Base-by-base conservation (phyloP, 1,140 invertebrate genomes). In the Aphelinus certus region DNA sequence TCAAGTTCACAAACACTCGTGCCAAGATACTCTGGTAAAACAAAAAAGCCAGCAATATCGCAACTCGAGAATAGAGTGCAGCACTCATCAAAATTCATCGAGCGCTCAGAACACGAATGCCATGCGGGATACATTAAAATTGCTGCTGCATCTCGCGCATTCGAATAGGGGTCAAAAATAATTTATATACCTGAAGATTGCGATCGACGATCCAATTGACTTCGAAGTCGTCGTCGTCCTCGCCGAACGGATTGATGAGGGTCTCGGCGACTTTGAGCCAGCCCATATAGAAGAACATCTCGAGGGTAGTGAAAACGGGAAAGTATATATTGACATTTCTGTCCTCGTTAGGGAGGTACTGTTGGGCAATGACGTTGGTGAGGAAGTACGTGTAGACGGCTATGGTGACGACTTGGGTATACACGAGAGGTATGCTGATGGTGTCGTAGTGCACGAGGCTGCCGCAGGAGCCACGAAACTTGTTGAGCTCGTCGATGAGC, bases 331-430 rank as follows among this genome's bases (percentile, higher is more conserved):
- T 94, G 69, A 94, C 91, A 80, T 83, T 86, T 78, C 55, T 81
- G 60, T 49, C 82, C 61, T 64, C 86, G 81, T 75, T 90, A 84
- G 83, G 75, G 2, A 96, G 88, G 91, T 93, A 96, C 82, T 97
- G 95, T 74, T 95, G 91, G 7, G 94, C 95, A 88, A 97, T 91
- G 7, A 96, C 89, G 72, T 86, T 93, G 72, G 95, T 93, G 1
- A 96, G 87, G 82, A 97, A 97, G 86, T 95, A 98, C 1, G 93
- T 94, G 82, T 98, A 97, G 1, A 97, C 95, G 1, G 96, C 95
- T 81, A 97, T 89, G 0, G 96, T 97, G 6, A 97, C 96, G 53
- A 97, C 96, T 92, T 98, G 96, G 1, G 96, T 98, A 81, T 98
- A 98, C 9, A 98, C 96, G 63, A 98, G 88, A 0, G 96, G 96